Conservation (phyloP, 2,113 vertebrate species). For the Barbus barbus region DNA sequence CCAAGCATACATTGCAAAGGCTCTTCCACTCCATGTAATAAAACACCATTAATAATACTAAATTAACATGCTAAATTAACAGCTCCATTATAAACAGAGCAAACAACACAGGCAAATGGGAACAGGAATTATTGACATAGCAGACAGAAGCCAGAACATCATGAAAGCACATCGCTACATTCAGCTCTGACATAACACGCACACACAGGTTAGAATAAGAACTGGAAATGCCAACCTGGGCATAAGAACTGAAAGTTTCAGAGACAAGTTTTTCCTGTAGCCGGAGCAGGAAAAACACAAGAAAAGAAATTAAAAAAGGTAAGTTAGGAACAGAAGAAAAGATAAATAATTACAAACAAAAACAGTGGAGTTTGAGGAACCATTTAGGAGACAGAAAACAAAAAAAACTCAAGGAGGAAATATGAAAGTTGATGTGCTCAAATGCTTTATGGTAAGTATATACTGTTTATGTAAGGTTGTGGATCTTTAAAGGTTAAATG, state of each 20-base stretch:
- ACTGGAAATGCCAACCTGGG: conserved; percentile 80
- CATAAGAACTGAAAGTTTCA: conserved; percentile 90
- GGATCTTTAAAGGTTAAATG: neutral
- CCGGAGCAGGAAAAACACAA: conserved; percentile 24
- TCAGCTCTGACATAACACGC: conserved; percentile 55
- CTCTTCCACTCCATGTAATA: neutral
- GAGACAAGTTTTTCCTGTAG: conserved; percentile 86
- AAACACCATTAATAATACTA: neutral
- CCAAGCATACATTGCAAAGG: conserved; percentile 59
- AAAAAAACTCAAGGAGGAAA: conserved; percentile 60
- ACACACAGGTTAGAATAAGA: conserved; percentile 42
- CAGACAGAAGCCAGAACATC: conserved; percentile 43
- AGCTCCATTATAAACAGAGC: neutral
- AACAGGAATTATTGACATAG: conserved; percentile 65
- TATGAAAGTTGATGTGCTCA: neutral
- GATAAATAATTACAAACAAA: neutral
- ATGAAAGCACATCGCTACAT: conserved; percentile 9
- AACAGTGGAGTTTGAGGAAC: neutral
- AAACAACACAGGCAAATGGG: conserved; percentile 19
- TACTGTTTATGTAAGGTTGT: neutral
- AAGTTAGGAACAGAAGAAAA: neutral
- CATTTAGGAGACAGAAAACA: neutral
- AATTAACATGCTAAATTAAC: neutral
- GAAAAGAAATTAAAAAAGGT: neutral
- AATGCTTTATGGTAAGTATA: neutral